These are phyloP conservation scores for Varanus komodoensis DNA, from an alignment of 2,113 vertebrate genomes.

Conservation along the genomic window DNA sequence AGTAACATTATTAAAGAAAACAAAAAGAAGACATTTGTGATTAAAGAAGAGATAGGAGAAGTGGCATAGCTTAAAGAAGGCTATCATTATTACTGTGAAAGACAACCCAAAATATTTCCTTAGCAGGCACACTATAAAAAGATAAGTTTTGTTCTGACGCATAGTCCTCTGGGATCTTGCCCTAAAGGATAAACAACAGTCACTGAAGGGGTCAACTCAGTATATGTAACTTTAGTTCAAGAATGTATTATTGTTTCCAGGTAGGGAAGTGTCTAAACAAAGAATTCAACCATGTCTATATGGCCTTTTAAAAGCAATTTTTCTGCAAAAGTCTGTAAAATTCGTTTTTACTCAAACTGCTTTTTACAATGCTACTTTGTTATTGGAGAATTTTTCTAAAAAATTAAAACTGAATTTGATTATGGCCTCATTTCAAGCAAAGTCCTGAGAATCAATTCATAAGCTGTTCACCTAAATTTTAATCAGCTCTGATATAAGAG, in stretches of 20 bases:
- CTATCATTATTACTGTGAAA: not conserved
- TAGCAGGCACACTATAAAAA: not conserved
- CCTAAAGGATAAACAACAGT: not conserved
- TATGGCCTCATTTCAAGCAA: not conserved
- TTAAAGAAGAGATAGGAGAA: not conserved
- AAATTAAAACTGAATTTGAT: not conserved
- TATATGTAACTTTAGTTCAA: not conserved
- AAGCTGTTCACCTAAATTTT: not conserved
- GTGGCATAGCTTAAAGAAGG: not conserved
- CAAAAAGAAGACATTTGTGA: not conserved
- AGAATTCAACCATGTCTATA: not conserved
- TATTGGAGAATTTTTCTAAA: not conserved
- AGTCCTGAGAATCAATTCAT: not conserved
- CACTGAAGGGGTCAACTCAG: not conserved
- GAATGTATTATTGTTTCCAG: not conserved
- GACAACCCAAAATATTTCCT: not conserved
- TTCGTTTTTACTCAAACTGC: too few relatives aligned
- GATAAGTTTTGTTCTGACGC: not conserved
- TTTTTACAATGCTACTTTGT: not conserved
- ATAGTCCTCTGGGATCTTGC: not conserved
- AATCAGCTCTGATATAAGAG: not conserved
- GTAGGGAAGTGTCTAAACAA: not conserved
- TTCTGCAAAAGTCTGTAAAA: not conserved
- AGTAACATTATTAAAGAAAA: slow-evolving; percentile 1
- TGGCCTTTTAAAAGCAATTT: not conserved